Percentiles rank a stretch among this genome's conserved stretches.
Evolutionary conservation across 2,797 vertebrate species (phyloP).

Genomic region (Gymnoscopelus braueri): DNA sequence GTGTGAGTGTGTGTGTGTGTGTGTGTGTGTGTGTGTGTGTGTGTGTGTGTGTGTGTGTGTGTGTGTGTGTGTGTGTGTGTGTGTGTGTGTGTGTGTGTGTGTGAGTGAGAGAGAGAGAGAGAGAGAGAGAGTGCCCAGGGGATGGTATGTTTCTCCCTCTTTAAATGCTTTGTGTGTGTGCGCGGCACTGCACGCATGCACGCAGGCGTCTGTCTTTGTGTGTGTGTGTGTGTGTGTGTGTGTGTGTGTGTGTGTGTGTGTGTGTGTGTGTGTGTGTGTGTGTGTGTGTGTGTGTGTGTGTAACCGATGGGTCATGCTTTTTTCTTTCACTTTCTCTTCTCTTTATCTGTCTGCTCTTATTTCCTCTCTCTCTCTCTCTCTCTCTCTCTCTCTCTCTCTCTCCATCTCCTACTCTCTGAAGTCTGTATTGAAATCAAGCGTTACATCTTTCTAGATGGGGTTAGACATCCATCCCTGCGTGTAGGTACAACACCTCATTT

Average conservation of each 20-base stretch:
- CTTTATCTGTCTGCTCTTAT: no score
- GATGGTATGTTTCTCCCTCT: slow-evolving; percentile 47
- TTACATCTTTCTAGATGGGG: no score
- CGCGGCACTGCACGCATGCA: not conserved
- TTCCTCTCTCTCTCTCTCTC: not conserved
- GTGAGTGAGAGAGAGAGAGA: slow-evolving; percentile 22
- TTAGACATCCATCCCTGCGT: not conserved
- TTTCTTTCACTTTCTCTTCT: no score
- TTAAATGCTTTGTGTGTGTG: no score
- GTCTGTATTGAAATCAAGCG: no score
- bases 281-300: not conserved
- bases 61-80: slow-evolving; percentile 16
- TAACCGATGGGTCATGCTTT: no score
- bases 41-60: slow-evolving; percentile 4
- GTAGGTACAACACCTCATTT: not conserved
- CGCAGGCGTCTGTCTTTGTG: slow-evolving; percentile 9
- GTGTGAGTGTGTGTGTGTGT: no score
- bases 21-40: slow-evolving; percentile 20
- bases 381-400: slow-evolving; percentile 10
- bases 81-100: slow-evolving; percentile 25
- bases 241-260: not conserved
- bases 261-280: slow-evolving; percentile 10
- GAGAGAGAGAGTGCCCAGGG: slow-evolving; percentile 11
- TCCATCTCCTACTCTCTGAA: slow-evolving; percentile 2
- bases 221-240: no score